phyloP scores from a whole-genome alignment of 2,888 invertebrate species.

The Mimachlamys varia region DNA sequence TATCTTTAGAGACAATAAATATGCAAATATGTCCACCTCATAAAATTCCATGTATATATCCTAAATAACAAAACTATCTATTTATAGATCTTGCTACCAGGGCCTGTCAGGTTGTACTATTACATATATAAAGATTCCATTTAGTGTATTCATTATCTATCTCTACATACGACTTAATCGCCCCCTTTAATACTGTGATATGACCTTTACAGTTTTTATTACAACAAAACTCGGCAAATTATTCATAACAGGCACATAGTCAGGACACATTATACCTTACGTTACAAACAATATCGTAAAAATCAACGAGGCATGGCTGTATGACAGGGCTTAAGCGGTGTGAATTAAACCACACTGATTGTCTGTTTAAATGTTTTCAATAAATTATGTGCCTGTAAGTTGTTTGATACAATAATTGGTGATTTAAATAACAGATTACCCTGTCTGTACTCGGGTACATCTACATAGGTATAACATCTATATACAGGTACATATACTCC shows the following conservation, averaged over 20 bases:
- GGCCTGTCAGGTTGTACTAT: not conserved
- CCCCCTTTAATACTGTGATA: too few relatives aligned
- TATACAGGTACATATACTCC: too few relatives aligned
- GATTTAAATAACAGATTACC: not conserved
- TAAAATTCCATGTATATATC: not conserved
- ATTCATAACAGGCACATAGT: not conserved
- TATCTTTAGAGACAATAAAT: constrained; percentile 3
- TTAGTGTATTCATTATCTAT: not conserved
- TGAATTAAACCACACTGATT: not conserved
- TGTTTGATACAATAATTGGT: not conserved
- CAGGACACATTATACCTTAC: not conserved
- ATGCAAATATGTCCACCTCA: not conserved
- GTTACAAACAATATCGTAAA: not conserved
- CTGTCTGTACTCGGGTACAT: not conserved
- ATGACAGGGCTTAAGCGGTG: not conserved
- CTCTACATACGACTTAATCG: not conserved
- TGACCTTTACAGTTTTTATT: not conserved
- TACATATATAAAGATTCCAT: not conserved
- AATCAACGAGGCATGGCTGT: not conserved
- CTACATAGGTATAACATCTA: not conserved
- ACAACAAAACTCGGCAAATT: not conserved
- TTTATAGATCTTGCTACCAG: constrained; percentile 23
- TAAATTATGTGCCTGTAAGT: not conserved
- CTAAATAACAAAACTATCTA: constrained; percentile 25
- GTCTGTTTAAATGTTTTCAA: not conserved